Conservation (phyloP, 2,113 vertebrate genomes). For the Ptilonorhynchus violaceus region DNA sequence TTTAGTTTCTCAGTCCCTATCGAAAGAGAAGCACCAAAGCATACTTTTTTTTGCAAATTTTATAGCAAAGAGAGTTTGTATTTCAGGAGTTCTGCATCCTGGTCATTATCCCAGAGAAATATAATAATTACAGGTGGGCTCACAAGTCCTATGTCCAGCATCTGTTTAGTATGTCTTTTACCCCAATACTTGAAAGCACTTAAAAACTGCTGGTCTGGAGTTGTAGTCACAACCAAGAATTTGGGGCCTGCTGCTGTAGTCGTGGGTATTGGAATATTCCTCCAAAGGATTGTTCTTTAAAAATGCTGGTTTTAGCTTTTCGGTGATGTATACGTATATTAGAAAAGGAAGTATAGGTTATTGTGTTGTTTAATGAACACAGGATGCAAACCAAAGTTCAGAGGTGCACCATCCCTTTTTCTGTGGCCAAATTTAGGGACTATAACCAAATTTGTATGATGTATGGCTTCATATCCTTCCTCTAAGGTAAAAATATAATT, state of each 20-base stretch:
- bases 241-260: background rate
- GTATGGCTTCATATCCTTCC: conserved; percentile 45
- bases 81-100: background rate
- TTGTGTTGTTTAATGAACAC: conserved; percentile 7
- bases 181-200: background rate
- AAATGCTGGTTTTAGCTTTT: conserved; percentile 6
- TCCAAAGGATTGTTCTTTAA: background rate
- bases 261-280: background rate
- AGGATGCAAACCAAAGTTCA: conserved; percentile 29
- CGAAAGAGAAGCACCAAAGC: background rate
- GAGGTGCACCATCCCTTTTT: conserved; percentile 12
- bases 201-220: background rate
- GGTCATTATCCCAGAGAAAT: background rate
- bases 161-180: background rate
- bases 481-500: conserved; percentile 48
- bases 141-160: background rate
- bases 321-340: background rate
- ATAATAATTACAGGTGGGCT: background rate
- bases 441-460: conserved; percentile 19
- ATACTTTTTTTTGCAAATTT: background rate
- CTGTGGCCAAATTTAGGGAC: background rate
- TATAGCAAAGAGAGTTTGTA: background rate
- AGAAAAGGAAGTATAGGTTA: conserved; percentile 45
- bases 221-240: background rate
- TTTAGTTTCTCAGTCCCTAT: background rate